These are phyloP conservation scores for Clostera curtula DNA, from an alignment of 2,888 invertebrate genomes.

Conservation along the genomic window DNA sequence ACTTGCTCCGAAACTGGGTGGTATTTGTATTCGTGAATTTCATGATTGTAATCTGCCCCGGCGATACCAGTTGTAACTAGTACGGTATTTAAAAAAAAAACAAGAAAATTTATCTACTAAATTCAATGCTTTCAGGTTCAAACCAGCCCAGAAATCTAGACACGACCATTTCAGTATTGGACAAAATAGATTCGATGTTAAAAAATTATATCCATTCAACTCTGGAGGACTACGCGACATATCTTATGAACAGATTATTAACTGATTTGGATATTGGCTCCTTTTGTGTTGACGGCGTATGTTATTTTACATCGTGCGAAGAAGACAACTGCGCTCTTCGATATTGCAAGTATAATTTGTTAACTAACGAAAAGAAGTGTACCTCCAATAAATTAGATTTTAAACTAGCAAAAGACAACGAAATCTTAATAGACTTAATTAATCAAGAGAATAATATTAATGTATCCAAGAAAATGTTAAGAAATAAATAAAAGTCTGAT, in stretches of 20 bases:
- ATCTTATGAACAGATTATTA: conserved; percentile 37
- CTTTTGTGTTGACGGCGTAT: conserved; percentile 38
- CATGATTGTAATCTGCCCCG: no score
- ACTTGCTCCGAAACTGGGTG: no score
- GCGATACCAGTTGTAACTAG: no score
- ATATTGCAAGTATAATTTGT: conserved; percentile 39
- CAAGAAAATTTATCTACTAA: no score
- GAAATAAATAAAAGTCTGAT: conserved; percentile 15
- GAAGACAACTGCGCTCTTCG: conserved; percentile 25
- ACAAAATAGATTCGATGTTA: conserved; percentile 10
- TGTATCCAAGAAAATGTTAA: conserved; percentile 28
- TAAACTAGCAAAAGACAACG: conserved; percentile 9
- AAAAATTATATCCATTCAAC: conserved; percentile 28
- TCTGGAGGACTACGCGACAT: conserved; percentile 34
- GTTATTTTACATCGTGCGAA: conserved; percentile 39
- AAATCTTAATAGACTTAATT: conserved; percentile 21
- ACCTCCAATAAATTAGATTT: conserved; percentile 14
- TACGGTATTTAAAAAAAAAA: no score
- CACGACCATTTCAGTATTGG: conserved; percentile 10
- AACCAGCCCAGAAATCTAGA: conserved; percentile 12
- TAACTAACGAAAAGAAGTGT: conserved; percentile 34
- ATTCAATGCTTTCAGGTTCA: conserved; percentile 20
- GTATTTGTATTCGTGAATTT: no score
- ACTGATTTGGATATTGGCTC: conserved; percentile 32
- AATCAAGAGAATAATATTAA: conserved; percentile 31